Evolutionary conservation across 2,797 vertebrate genomes (phyloP).

Genomic region (Molossus molossus): DNA sequence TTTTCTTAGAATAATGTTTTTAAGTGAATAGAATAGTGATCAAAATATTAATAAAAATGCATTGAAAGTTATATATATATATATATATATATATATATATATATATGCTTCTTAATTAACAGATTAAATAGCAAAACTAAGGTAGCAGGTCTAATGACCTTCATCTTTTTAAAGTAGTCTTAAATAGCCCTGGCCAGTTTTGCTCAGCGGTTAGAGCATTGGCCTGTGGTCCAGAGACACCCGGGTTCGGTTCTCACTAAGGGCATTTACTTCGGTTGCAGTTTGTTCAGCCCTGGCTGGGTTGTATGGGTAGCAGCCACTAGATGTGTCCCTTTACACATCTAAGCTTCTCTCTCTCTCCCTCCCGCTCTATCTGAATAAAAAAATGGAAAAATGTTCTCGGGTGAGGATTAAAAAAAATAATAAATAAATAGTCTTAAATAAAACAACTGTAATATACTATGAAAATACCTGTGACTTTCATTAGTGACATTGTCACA

Average conservation of each 20-base stretch:
- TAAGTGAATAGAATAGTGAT: neutral
- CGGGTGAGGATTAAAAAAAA: no score
- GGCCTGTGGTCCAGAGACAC: no score
- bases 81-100: no score
- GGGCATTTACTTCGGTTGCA: no score
- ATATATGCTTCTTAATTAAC: neutral
- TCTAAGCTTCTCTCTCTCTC: no score
- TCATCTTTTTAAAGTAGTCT: neutral
- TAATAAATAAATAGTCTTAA: neutral
- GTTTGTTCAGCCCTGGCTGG: no score
- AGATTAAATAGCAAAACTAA: neutral
- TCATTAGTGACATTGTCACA: neutral
- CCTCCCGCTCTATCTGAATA: no score
- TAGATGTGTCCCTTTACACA: no score
- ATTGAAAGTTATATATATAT: neutral
- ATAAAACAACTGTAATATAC: neutral
- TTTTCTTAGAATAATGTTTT: conserved; percentile 26
- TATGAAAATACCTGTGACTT: neutral
- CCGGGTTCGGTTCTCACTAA: no score
- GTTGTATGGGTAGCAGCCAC: no score
- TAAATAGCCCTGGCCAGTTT: neutral
- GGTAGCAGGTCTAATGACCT: neutral
- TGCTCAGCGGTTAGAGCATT: no score
- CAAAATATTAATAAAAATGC: neutral
- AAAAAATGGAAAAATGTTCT: no score